phyloP scores from a whole-genome alignment of 2,888 invertebrate genomes.

The Eupithecia subfuscata region DNA sequence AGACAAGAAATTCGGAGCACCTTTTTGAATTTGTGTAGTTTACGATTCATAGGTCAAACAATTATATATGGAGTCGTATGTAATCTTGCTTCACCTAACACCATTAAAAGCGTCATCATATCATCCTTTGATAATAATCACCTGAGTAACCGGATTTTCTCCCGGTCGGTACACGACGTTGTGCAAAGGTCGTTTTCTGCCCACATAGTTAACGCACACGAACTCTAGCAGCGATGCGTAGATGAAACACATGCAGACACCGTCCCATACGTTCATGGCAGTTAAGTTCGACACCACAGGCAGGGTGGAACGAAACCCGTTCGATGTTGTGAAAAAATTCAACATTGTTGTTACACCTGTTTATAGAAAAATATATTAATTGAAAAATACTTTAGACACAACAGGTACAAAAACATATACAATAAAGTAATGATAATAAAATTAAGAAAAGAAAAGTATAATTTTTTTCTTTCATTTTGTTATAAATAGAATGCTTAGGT shows the following conservation, averaged over 20 bases:
- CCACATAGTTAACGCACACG: constrained; percentile 97
- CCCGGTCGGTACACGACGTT: constrained; percentile 95
- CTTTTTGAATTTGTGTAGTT: not conserved
- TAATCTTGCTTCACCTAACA: constrained; percentile 18
- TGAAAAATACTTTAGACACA: not conserved
- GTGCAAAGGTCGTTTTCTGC: constrained; percentile 94
- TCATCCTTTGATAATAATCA: constrained; percentile 69
- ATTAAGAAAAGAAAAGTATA: not conserved
- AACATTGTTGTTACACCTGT: constrained; percentile 98
- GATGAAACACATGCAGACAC: constrained; percentile 98
- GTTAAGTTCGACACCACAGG: constrained; percentile 97
- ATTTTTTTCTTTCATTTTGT: not conserved
- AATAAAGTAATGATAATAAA: not conserved
- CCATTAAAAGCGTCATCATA: constrained; percentile 13
- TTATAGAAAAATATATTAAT: constrained; percentile 49
- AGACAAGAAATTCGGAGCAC: not conserved
- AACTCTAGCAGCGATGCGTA: constrained; percentile 97
- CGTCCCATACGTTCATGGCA: constrained; percentile 99
- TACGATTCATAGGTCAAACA: not conserved
- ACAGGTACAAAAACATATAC: not conserved
- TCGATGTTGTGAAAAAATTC: constrained; percentile 98
- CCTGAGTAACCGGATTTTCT: constrained; percentile 96
- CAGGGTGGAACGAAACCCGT: constrained; percentile 95
- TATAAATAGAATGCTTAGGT: not conserved
- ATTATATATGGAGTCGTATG: not conserved